phyloP scores from a whole-genome alignment of 2,113 vertebrate genomes.

The Pheucticus melanocephalus region DNA sequence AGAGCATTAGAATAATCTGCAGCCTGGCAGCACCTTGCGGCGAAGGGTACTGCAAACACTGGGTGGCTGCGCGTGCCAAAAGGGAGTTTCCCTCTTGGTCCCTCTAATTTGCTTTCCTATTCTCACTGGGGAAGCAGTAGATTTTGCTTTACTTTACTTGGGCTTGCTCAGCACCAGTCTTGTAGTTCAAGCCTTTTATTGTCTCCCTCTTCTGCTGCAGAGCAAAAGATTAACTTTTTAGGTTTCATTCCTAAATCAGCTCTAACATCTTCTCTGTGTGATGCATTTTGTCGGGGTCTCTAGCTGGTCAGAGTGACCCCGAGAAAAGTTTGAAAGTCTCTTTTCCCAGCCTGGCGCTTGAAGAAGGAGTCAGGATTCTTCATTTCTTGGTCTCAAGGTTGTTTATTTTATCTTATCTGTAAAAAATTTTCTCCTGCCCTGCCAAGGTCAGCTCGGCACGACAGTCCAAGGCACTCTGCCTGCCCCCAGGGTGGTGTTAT shows the following conservation, averaged over 20 bases:
- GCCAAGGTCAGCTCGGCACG: too few relatives aligned
- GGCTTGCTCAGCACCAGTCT: neutral
- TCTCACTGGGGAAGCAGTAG: neutral
- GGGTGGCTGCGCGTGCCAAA: rapidly evolving
- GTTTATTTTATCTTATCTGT: too few relatives aligned
- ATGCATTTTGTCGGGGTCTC: neutral
- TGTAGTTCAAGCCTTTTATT: neutral
- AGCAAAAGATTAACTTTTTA: constrained; percentile 54
- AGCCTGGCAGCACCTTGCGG: constrained; percentile 3
- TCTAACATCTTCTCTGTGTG: constrained; percentile 59
- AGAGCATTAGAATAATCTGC: constrained; percentile 39
- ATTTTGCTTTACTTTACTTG: neutral
- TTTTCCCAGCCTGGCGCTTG: too few relatives aligned
- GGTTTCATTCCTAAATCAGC: constrained; percentile 54
- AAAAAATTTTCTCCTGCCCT: too few relatives aligned
- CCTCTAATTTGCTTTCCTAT: neutral
- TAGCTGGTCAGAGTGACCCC: too few relatives aligned
- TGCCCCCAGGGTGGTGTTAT: too few relatives aligned
- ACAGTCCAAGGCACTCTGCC: too few relatives aligned
- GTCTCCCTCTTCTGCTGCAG: neutral
- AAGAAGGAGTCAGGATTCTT: too few relatives aligned
- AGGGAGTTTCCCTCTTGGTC: neutral
- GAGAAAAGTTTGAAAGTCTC: too few relatives aligned
- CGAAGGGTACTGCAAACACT: neutral
- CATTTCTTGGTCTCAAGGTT: too few relatives aligned